Evolutionary conservation across 2,113 vertebrate species (phyloP), one percentile per base, ranked within the genome.

Genomic region (Mesembrinibis cayennensis): DNA sequence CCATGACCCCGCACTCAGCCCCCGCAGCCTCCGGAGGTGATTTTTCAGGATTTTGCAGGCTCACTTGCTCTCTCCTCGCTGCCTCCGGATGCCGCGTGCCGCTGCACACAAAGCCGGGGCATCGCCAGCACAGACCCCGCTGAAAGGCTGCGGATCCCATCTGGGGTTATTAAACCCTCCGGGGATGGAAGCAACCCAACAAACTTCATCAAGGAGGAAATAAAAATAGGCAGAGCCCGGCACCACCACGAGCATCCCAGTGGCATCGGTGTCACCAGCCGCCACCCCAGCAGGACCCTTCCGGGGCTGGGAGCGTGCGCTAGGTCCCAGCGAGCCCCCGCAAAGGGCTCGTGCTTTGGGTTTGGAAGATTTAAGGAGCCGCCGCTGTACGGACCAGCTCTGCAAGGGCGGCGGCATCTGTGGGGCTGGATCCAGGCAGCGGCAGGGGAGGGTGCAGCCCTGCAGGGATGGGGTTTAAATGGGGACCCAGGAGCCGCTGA

Each of bases 41-140:
- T 53, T 61, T 73, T 14, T 30, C 4, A 2, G 16, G 78, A 65
- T 42, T 42, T 42, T 42, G 13, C 40, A 42, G 47, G 16, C 23
- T 82, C 32, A 1, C 34, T 30, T 16, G 55, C n/a, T 77, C 32
- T 10, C 17, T 66, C 58, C 58, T 52, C 4, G 3, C 29, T 44
- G 55, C 47, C 56, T 17, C 27, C 6, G 0, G 29, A 29, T 9
- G 2, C 30, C 1, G 2, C 3, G 1, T 26, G 49, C 44, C 1
- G 3, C 69, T 20, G 44, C 45, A 10, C 36, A 6, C 19, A n/a
- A 34, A 47, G 36, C 36, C 7, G 1, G 44, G n/a, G 42, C 30
- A 40, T 13, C 17, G 2, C 83, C 5, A 7, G 30, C 29, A 11
- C 73, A 11, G 26, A 29, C 62, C 71, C 47, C 45, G 27, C 26